A percentile compares a stretch with the other conserved stretches of the same genome.
phyloP scores from a whole-genome alignment of 2,113 vertebrate genomes.

The Peromyscus polionotus region DNA sequence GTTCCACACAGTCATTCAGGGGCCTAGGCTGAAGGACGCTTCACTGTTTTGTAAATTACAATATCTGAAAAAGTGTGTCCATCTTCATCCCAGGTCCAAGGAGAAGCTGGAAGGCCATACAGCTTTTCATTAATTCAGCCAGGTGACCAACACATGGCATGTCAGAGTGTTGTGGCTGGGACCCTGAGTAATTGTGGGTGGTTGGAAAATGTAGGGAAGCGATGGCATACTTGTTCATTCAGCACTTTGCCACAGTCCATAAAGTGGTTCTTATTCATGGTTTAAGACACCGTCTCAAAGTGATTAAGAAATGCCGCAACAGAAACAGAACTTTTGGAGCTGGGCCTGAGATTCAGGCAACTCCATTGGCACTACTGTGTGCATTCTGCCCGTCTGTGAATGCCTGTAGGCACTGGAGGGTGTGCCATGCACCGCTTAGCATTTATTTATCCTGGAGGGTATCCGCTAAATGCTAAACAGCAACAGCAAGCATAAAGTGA shows the following conservation, averaged over 20 bases:
- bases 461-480: constrained; percentile 23
- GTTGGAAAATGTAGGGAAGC: neutral
- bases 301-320: neutral
- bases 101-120: neutral
- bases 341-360: neutral
- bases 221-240: neutral
- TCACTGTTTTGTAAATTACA: neutral
- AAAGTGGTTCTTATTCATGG: neutral
- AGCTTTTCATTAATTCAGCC: neutral
- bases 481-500: neutral
- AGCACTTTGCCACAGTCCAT: neutral
- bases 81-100: neutral
- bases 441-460: constrained; percentile 26
- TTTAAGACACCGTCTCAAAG: neutral
- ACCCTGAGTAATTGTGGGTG: neutral
- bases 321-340: neutral
- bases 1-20: neutral
- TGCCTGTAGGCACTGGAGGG: neutral
- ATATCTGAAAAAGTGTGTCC: neutral
- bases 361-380: neutral
- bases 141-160: neutral
- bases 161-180: neutral
- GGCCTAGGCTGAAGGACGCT: neutral
- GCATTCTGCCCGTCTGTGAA: neutral
- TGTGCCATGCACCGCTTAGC: neutral